These are phyloP conservation scores for Emydura subglobosa DNA, from an alignment of 2,113 vertebrate species.

Conservation along the genomic window DNA sequence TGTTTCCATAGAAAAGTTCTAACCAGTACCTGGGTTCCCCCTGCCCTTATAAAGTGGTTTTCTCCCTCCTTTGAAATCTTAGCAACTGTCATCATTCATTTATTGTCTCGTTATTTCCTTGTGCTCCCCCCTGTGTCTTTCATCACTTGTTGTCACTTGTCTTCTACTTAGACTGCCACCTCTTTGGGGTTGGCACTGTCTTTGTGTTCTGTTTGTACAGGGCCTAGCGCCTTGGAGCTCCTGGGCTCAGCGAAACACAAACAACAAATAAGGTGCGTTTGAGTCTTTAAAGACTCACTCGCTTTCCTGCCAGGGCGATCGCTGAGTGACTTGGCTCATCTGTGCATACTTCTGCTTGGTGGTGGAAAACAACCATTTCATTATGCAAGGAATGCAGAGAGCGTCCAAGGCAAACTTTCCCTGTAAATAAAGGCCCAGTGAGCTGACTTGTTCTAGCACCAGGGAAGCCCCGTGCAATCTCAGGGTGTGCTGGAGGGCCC, in stretches of 20 bases:
- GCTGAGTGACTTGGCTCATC: not conserved
- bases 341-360: not conserved
- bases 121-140: not conserved
- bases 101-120: not conserved
- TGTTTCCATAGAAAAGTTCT: not conserved
- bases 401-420: not conserved
- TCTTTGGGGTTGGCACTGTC: not conserved
- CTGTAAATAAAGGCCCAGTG: not conserved
- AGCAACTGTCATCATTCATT: not conserved
- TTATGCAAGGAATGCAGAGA: not conserved
- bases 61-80: too few relatives aligned
- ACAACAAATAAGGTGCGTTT: not conserved
- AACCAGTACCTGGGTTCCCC: not conserved
- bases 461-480: not conserved
- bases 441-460: not conserved
- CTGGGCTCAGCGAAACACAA: not conserved
- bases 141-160: too few relatives aligned
- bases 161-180: not conserved
- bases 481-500: too few relatives aligned
- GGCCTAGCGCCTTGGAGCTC: not conserved
- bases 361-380: not conserved
- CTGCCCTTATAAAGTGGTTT: not conserved
- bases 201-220: not conserved
- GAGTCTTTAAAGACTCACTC: not conserved
- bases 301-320: not conserved